Base-by-base conservation (phyloP, 2,888 invertebrate species). In the Flexamia atlantica region DNA sequence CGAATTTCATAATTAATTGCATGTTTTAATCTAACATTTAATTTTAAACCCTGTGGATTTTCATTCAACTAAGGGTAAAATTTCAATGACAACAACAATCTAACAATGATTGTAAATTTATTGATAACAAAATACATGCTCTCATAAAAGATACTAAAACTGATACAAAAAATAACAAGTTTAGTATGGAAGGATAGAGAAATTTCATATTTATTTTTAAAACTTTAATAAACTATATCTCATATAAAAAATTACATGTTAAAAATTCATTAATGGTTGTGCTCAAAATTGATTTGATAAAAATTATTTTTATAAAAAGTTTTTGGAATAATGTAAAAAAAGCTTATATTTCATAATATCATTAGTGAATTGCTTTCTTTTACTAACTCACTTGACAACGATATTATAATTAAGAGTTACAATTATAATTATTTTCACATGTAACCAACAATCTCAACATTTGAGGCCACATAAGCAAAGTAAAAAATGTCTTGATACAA, bases 41-140 rank as follows among this genome's bases (percentile, higher is more conserved):
- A n/a, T n/a, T n/a, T n/a, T n/a, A n/a, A n/a, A n/a, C n/a, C n/a
- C n/a, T n/a, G n/a, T n/a, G n/a, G n/a, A n/a, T n/a, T n/a, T n/a
- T n/a, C n/a, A n/a, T n/a, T n/a, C n/a, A n/a, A n/a, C n/a, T n/a
- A n/a, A n/a, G n/a, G n/a, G n/a, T n/a, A n/a, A n/a, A n/a, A n/a
- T n/a, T n/a, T 7, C 36, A 36, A 36, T 36, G 36, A 36, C 4
- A 9, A 36, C 9, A 36, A 36, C 36, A 64, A 64, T 64, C 2
- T 64, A 64, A 64, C 64, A 64, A 64, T 64, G 10, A 64, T 64
- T 64, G 64, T 64, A 64, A 64, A 30, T 72, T 72, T 72, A 72
- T 72, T 72, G 40, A 72, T 72, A 72, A 72, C 72, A 72, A 72
- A 72, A 72, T 72, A 72, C 72, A 72, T 23, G 36, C 72, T 72